Base-by-base conservation (phyloP, 1,140 invertebrate species). In the Mercenaria mercenaria region DNA sequence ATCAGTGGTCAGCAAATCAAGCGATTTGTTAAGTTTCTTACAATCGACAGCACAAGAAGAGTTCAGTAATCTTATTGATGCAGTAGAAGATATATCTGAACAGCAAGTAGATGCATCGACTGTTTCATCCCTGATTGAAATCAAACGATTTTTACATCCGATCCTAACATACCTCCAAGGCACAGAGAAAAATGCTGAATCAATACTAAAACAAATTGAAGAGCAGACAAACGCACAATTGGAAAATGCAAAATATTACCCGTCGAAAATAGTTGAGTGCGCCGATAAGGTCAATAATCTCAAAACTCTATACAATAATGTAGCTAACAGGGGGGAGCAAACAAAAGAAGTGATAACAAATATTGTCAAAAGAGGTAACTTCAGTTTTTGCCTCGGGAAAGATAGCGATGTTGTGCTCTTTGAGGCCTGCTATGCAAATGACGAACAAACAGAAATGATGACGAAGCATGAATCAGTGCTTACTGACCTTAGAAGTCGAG, bases 71-170 rank as follows among this genome's bases (percentile, higher is more conserved):
- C n/a, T n/a, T n/a, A n/a, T n/a, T n/a, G n/a, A n/a, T n/a, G n/a
- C 88, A 50, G 91, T 91, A 0, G 91, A 91, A 47, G 88, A 91
- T 34, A 77, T 86, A 37, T 91, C 91, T 20, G 90, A 91, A 84
- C 74, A 74, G 43, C 64, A 47, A 20, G 69, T 91, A 43, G 29
- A 84, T 77, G 90, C 83, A 85, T 84, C 90, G 10, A 84, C 85
- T 37, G 86, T 91, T 10, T 85, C 80, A 0, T 69, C 29, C 20
- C 69, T 91, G 15, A 91, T 91, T 34, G 61, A 85, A 64, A 83
- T 89, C 8, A 81, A 85, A 29, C 72, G 74, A 13, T 91, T 91
- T 43, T 61, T 89, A 0, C 41, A 79, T 10, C 79, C 90, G 0
- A 23, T 89, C 4, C 43, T 89, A n/a, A n/a, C n/a, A n/a, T n/a